Conservation (phyloP, 2,888 invertebrate genomes). For the Yponomeuta evonymella region DNA sequence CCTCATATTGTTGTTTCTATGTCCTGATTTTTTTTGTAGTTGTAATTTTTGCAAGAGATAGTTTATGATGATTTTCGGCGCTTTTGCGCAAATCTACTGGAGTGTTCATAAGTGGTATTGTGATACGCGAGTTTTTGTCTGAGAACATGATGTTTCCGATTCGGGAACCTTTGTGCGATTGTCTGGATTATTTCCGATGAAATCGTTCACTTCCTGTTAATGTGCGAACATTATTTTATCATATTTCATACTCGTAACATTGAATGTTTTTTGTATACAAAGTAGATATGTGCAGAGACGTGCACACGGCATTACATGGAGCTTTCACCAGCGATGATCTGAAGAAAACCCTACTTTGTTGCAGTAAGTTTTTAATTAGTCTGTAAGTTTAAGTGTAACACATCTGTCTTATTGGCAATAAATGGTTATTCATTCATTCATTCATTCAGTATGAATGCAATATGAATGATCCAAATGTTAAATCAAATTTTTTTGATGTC, state of each 20-base stretch:
- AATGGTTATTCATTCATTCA: no score
- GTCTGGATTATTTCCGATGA: constrained; percentile 42
- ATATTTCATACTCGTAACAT: background rate
- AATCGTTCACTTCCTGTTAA: constrained; percentile 51
- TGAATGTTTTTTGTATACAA: background rate
- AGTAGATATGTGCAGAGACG: no score
- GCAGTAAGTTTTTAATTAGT: no score
- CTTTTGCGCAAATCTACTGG: constrained; percentile 59
- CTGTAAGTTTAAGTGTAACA: no score
- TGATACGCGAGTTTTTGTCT: constrained; percentile 34
- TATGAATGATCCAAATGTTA: no score
- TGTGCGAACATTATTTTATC: constrained; percentile 1
- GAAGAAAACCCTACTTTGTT: no score
- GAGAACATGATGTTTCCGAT: constrained; percentile 64
- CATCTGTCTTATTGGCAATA: no score
- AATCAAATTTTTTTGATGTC: no score
- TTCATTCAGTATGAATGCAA: no score
- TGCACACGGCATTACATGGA: no score
- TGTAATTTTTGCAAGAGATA: constrained; percentile 8
- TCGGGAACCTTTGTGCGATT: constrained; percentile 32
- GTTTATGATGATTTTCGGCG: constrained; percentile 25
- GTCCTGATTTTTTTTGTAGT: background rate
- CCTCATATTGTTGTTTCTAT: background rate
- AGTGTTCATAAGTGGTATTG: constrained; percentile 54
- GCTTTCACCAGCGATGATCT: no score